Percentiles rank a stretch among this genome's conserved stretches.
Conservation (phyloP, 2,888 invertebrate genomes). For the Aporophyla lueneburgensis region DNA sequence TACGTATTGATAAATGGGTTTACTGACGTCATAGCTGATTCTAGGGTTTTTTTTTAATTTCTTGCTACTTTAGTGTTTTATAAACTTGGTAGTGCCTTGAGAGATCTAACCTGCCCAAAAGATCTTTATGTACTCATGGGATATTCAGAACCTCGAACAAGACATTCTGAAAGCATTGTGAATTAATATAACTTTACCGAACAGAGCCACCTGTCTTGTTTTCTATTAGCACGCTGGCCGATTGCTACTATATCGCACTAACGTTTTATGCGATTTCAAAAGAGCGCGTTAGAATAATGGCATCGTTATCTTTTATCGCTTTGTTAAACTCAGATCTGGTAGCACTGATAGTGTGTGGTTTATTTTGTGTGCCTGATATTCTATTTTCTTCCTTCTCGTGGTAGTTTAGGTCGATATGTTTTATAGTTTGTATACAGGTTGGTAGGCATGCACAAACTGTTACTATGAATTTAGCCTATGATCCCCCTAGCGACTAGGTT, state of each 20-base stretch:
- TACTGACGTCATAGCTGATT: not conserved
- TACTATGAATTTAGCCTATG: too few relatives aligned
- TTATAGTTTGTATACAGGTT: too few relatives aligned
- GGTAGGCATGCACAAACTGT: too few relatives aligned
- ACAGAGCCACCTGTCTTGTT: conserved; percentile 42
- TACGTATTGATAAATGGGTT: conserved; percentile 9
- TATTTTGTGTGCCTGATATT: conserved; percentile 6
- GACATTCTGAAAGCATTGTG: conserved; percentile 9
- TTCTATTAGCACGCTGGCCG: conserved; percentile 40
- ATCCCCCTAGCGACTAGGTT: too few relatives aligned
- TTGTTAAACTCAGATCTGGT: conserved; percentile 52
- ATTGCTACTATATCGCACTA: conserved; percentile 65
- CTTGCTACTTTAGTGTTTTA: too few relatives aligned
- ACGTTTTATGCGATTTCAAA: conserved; percentile 70
- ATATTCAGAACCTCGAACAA: not conserved
- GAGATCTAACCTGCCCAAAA: not conserved
- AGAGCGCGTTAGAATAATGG: conserved; percentile 66
- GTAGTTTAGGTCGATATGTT: not conserved
- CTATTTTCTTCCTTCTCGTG: not conserved
- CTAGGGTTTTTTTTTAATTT: too few relatives aligned
- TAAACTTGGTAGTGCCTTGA: too few relatives aligned
- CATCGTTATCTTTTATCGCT: conserved; percentile 67
- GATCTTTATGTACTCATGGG: not conserved
- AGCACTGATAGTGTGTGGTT: conserved; percentile 12
- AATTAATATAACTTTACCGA: conserved; percentile 20